These are phyloP conservation scores for Lampris incognitus DNA, from an alignment of 2,113 vertebrate genomes.

Conservation along the genomic window DNA sequence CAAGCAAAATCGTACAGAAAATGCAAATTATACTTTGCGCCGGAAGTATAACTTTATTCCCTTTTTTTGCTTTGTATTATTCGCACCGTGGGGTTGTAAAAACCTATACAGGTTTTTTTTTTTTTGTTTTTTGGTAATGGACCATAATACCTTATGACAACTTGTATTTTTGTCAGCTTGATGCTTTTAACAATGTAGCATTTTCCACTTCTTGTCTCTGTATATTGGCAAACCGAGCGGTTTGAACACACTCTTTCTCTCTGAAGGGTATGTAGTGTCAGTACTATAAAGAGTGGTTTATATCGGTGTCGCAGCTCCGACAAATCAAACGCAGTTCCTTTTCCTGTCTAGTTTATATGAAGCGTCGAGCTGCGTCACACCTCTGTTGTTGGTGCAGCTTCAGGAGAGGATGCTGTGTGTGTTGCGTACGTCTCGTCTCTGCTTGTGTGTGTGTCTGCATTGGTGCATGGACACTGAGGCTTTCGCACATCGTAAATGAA, in stretches of 20 bases:
- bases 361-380: conserved; percentile 20
- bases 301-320: conserved; percentile 44
- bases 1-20: not conserved
- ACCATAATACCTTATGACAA: conserved; percentile 34
- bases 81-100: conserved; percentile 45
- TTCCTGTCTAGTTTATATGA: not conserved
- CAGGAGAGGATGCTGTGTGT: too few relatives aligned
- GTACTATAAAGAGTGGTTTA: conserved; percentile 8
- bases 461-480: conserved; percentile 17
- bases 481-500: conserved; percentile 27
- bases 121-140: conserved; percentile 25
- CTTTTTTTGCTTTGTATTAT: conserved; percentile 44
- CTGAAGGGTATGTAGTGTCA: conserved; percentile 59
- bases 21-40: conserved; percentile 8
- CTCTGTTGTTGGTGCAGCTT: not conserved
- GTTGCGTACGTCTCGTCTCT: not conserved
- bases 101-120: not conserved
- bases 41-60: not conserved
- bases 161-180: conserved; percentile 34
- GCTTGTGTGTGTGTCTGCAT: conserved; percentile 3
- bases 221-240: conserved; percentile 22
- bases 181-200: conserved; percentile 71
- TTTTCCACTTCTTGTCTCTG: conserved; percentile 36
- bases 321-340: conserved; percentile 4
- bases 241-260: conserved; percentile 42